These are phyloP conservation scores for Paragorgia papillata DNA, from an alignment of 92 coral and sea anemone genomes.

Conservation along the genomic window DNA sequence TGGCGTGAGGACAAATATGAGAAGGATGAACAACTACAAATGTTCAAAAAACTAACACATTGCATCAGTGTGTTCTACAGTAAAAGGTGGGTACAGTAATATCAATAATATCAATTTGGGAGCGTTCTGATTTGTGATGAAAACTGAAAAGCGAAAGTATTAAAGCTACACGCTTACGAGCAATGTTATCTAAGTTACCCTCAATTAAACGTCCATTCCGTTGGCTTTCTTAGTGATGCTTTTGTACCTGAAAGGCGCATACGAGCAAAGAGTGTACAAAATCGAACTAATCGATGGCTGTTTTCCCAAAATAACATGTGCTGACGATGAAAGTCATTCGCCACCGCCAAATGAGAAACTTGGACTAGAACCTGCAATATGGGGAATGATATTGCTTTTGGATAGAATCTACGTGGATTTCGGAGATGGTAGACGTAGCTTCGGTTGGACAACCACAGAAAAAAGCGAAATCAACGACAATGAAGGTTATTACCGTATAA, in stretches of 20 bases:
- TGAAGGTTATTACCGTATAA: constrained; percentile 1
- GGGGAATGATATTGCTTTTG: constrained; percentile 84
- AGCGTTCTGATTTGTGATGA: too few species aligned
- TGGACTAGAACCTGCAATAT: constrained; percentile 86
- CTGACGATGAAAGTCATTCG: constrained; percentile 51
- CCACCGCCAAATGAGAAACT: constrained; percentile 18
- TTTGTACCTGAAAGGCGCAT: constrained; percentile 77
- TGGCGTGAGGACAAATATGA: too few species aligned
- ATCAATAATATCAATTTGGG: too few species aligned
- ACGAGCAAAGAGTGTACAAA: constrained; percentile 76
- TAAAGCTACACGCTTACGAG: too few species aligned
- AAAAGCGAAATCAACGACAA: constrained; percentile 28
- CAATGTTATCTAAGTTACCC: too few species aligned
- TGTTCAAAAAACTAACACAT: too few species aligned
- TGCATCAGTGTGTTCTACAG: too few species aligned
- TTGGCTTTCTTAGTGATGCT: constrained; percentile 65
- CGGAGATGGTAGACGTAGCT: constrained; percentile 61
- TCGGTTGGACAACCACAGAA: constrained; percentile 82
- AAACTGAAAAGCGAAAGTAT: neutral
- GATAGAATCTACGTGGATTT: constrained; percentile 89
- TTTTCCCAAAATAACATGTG: constrained; percentile 66
- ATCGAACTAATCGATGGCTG: constrained; percentile 85
- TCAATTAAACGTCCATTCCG: too few species aligned
- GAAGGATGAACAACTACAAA: too few species aligned
- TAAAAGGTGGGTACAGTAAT: too few species aligned